Percentiles rank a stretch among this genome's conserved stretches.
phyloP scores from a whole-genome alignment of 2,113 vertebrate genomes.

The Gymnarchus niloticus region DNA sequence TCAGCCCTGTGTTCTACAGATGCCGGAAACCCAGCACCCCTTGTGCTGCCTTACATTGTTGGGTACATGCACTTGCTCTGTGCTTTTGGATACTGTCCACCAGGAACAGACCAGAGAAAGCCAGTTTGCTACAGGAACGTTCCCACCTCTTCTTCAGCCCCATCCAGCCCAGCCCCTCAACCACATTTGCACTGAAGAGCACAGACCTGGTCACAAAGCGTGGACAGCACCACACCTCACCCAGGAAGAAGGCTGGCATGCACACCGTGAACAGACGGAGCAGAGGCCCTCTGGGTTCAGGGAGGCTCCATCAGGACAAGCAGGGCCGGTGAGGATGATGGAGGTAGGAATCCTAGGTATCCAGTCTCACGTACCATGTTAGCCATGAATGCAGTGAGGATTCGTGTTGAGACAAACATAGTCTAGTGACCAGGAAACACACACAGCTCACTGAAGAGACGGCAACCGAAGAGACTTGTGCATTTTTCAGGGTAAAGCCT shows the following conservation, averaged over 20 bases:
- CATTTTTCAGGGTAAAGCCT: neutral
- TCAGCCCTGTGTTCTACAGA: neutral
- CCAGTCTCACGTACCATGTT: neutral
- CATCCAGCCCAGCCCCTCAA: neutral
- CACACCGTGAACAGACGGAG: neutral
- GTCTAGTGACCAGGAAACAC: neutral
- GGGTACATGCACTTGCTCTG: conserved; percentile 14
- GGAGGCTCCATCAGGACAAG: neutral
- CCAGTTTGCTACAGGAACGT: neutral
- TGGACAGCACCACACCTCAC: neutral
- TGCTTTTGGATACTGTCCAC: neutral
- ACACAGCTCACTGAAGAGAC: neutral
- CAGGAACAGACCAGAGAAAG: neutral
- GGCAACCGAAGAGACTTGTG: neutral
- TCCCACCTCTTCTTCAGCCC: neutral
- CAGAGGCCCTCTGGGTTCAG: neutral
- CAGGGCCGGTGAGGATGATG: neutral
- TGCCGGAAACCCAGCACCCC: neutral
- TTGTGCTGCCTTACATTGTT: neutral
- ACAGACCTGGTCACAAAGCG: neutral
- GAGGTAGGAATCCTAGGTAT: neutral
- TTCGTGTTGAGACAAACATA: neutral
- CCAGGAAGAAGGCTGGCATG: neutral
- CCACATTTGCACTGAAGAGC: neutral
- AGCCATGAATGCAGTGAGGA: neutral